phyloP scores from a whole-genome alignment of 2,888 invertebrate species.

The Cataglyphis rosenhaueri region DNA sequence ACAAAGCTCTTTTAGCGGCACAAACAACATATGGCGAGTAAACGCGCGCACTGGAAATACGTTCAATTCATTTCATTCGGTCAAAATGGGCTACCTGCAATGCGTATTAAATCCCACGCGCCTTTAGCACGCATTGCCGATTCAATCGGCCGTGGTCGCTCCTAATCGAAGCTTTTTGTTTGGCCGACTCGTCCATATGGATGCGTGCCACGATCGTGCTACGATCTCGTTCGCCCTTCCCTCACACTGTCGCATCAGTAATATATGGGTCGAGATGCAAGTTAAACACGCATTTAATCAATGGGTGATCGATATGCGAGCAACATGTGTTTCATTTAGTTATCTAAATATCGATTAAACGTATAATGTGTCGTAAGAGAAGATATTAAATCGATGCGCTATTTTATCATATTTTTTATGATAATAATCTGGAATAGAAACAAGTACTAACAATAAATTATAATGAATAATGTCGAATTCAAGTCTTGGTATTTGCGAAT shows the following conservation, averaged over 20 bases:
- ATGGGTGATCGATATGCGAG: background rate
- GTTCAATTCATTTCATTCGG: constrained; percentile 76
- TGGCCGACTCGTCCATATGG: constrained; percentile 67
- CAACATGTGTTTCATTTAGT: constrained; percentile 31
- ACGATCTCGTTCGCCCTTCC: constrained; percentile 48
- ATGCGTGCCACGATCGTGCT: constrained; percentile 52
- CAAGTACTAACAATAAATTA: constrained; percentile 7
- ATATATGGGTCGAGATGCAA: constrained; percentile 55
- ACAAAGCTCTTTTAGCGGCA: constrained; percentile 76
- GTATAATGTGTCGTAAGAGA: background rate
- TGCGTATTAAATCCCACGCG: constrained; percentile 77
- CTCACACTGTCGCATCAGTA: constrained; percentile 45
- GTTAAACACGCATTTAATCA: constrained; percentile 21
- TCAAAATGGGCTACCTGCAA: constrained; percentile 77
- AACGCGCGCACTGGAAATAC: constrained; percentile 67
- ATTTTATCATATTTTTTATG: background rate
- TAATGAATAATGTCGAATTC: background rate
- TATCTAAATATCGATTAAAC: background rate
- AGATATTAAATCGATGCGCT: background rate
- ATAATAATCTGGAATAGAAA: background rate
- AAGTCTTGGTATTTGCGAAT: background rate
- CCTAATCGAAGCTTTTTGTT: constrained; percentile 68
- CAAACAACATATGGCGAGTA: constrained; percentile 79
- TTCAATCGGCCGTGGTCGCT: constrained; percentile 69
- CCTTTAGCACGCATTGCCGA: constrained; percentile 68